Evolutionary conservation across 2,113 vertebrate genomes (phyloP).

Genomic region (Calidris pugnax): DNA sequence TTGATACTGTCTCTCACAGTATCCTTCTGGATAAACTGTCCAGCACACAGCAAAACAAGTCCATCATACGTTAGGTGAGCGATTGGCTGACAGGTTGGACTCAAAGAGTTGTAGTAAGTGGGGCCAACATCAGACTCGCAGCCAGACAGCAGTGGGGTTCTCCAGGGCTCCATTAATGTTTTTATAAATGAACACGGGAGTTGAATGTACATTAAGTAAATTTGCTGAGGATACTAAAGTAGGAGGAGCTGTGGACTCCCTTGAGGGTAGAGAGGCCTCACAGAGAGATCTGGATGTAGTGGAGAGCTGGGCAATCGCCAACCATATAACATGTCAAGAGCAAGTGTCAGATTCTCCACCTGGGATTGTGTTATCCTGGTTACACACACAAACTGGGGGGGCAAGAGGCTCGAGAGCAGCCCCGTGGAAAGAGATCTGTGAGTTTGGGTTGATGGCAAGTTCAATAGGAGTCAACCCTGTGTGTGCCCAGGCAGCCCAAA

Average conservation of each 20-base stretch:
- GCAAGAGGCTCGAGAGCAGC: background rate
- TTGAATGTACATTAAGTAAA: background rate
- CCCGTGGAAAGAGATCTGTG: background rate
- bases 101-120: background rate
- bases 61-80: background rate
- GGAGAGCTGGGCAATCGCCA: background rate
- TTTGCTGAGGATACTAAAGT: too few species aligned
- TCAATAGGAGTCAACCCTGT: background rate
- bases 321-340: too few species aligned
- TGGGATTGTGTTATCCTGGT: background rate
- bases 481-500: background rate
- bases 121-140: background rate
- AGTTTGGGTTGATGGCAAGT: background rate
- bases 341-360: background rate
- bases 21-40: background rate
- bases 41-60: background rate
- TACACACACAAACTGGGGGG: background rate
- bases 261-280: background rate
- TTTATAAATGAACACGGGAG: background rate
- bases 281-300: background rate
- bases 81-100: background rate
- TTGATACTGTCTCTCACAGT: background rate
- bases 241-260: background rate
- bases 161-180: background rate
- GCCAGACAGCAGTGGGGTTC: background rate